phyloP scores from a whole-genome alignment of 2,797 vertebrate species.

The Pangasius larnaudii region DNA sequence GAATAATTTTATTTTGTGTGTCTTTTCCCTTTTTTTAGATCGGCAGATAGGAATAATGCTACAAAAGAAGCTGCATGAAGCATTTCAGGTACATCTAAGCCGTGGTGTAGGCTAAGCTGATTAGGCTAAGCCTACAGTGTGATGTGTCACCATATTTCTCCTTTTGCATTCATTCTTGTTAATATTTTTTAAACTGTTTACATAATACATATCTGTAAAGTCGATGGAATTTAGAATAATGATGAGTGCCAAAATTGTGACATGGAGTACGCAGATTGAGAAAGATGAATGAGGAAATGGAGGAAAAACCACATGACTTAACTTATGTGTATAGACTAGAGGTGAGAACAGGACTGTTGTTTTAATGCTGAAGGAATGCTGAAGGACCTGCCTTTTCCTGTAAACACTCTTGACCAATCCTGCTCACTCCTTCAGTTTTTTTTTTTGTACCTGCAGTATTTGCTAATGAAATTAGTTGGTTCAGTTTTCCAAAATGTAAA shows the following conservation, averaged over 20 bases:
- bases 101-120: not conserved
- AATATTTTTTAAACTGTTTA: not conserved
- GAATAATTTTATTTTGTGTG: not conserved
- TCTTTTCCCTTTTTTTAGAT: conserved; percentile 64
- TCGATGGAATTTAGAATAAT: conserved; percentile 8
- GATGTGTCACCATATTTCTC: not conserved
- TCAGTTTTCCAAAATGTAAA: not conserved
- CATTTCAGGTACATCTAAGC: conserved; percentile 72
- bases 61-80: conserved; percentile 76
- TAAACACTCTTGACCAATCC: not conserved
- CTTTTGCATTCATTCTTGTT: not conserved
- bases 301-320: conserved; percentile 2
- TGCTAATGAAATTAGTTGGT: not conserved
- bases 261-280: not conserved
- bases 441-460: not conserved
- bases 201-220: not conserved
- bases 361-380: not conserved
- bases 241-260: not conserved
- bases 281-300: not conserved
- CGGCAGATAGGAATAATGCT: conserved; percentile 78
- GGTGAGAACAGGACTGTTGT: not conserved
- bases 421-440: not conserved
- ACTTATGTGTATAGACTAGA: not conserved
- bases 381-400: not conserved
- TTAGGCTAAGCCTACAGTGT: not conserved